These are phyloP conservation scores for Dermochelys coriacea DNA, from an alignment of 2,797 vertebrate genomes.

Conservation along the genomic window DNA sequence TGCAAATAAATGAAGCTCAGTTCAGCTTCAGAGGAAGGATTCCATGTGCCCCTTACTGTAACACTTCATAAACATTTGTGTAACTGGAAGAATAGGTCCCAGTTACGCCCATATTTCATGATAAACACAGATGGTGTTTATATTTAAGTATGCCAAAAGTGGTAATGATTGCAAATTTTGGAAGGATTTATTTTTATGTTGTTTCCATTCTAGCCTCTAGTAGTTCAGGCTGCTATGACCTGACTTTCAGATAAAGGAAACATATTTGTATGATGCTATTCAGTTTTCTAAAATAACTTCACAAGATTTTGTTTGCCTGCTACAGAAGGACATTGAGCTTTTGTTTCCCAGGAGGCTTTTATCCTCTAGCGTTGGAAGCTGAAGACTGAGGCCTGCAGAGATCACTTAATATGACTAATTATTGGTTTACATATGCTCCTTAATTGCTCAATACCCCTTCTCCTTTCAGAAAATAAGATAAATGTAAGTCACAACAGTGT, in stretches of 20 bases:
- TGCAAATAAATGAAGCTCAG: constrained; percentile 34
- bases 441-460: not conserved
- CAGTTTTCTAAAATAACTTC: constrained; percentile 49
- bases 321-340: constrained; percentile 5
- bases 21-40: constrained; percentile 42
- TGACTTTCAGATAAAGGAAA: constrained; percentile 45
- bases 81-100: not conserved
- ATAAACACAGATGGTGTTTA: constrained; percentile 75
- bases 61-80: constrained; percentile 65
- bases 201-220: constrained; percentile 53
- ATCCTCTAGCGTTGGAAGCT: constrained; percentile 1
- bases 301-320: constrained; percentile 30
- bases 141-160: constrained; percentile 69
- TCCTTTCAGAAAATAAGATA: not conserved
- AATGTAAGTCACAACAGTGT: not conserved
- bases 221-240: constrained; percentile 64
- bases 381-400: not conserved
- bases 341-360: constrained; percentile 34
- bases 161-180: constrained; percentile 63
- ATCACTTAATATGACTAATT: not conserved
- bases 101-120: constrained; percentile 25
- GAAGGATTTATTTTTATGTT: constrained; percentile 61
- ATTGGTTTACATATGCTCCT: not conserved
- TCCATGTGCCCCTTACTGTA: constrained; percentile 39
- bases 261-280: constrained; percentile 31